These are phyloP conservation scores for Urocolius indicus DNA, from an alignment of 2,113 vertebrate genomes.

Conservation along the genomic window DNA sequence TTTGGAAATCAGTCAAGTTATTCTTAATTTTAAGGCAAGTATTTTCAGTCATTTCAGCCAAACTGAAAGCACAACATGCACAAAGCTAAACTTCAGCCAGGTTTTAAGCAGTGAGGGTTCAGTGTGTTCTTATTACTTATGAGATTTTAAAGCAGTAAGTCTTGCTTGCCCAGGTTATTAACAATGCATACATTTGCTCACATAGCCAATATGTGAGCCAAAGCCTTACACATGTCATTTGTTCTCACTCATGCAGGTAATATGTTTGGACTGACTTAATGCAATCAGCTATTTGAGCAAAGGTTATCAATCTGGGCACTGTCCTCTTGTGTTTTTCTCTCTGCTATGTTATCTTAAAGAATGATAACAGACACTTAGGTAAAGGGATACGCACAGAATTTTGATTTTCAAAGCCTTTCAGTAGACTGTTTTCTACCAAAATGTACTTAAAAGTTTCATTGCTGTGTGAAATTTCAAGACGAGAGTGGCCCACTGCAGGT, in stretches of 20 bases:
- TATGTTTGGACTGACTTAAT: neutral
- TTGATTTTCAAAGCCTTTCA: neutral
- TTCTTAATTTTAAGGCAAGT: neutral
- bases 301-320: neutral
- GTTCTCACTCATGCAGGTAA: neutral
- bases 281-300: neutral
- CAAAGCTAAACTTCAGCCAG: neutral
- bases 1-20: neutral
- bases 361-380: neutral
- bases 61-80: neutral
- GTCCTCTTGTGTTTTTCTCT: neutral
- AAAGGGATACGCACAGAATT: neutral
- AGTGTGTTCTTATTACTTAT: neutral
- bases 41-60: neutral
- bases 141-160: neutral
- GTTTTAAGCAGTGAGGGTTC: neutral
- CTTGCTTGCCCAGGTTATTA: neutral
- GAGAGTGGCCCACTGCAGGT: neutral
- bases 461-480: neutral
- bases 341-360: neutral
- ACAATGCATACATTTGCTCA: neutral
- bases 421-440: neutral
- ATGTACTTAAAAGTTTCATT: neutral
- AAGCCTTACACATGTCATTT: neutral
- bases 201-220: neutral